Evolutionary conservation across 2,797 vertebrate species (phyloP).

Genomic region (Scolopax rusticola): DNA sequence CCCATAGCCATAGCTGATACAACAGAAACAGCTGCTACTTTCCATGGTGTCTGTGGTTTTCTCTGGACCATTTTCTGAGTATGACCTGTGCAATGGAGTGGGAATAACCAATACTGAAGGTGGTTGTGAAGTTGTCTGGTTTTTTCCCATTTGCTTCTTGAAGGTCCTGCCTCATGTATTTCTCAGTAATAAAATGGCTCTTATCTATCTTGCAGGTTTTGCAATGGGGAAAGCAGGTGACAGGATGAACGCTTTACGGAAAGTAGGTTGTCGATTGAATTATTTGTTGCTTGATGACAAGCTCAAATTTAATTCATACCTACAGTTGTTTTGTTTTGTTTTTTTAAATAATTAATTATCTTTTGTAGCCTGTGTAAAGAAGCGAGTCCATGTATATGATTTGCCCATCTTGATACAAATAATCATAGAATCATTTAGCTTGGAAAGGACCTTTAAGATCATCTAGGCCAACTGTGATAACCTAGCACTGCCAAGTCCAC

Average conservation of each 20-base stretch:
- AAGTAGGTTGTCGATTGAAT: constrained; percentile 78
- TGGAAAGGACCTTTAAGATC: background rate
- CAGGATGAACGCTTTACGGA: constrained; percentile 87
- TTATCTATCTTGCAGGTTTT: constrained; percentile 85
- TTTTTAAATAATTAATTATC: background rate
- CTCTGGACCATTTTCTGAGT: background rate
- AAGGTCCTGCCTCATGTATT: background rate
- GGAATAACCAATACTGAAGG: background rate
- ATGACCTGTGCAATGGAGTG: background rate
- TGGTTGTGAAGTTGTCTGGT: background rate
- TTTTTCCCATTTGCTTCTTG: background rate
- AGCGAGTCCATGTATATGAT: background rate
- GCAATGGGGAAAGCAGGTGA: constrained; percentile 92
- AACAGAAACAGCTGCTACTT: background rate
- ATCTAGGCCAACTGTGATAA: accelerated
- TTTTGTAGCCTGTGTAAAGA: background rate
- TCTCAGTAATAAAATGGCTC: background rate
- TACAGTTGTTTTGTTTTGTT: background rate
- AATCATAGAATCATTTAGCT: background rate
- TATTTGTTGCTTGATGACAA: background rate
- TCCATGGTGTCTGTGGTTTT: background rate
- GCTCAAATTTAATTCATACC: background rate
- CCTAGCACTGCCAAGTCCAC: background rate
- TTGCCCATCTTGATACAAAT: background rate
- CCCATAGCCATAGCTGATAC: background rate